phyloP scores from a whole-genome alignment of 2,113 vertebrate species.

The Cyanoderma ruficeps region DNA sequence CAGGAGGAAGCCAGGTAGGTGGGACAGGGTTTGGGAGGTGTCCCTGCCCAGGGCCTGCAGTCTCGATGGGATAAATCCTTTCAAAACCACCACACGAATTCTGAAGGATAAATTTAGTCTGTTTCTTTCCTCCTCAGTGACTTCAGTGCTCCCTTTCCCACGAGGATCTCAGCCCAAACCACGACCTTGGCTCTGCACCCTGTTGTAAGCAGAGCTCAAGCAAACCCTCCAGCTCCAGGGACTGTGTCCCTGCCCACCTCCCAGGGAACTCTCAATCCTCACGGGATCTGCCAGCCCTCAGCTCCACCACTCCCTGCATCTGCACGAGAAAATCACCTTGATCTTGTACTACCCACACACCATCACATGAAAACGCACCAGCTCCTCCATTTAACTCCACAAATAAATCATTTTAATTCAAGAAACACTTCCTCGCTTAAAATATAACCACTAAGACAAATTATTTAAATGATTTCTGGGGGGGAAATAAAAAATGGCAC shows the following conservation, averaged over 20 bases:
- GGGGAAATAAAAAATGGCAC: neutral
- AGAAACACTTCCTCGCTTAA: neutral
- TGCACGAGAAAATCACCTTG: neutral
- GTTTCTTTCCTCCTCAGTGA: neutral
- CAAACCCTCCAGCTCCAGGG: neutral
- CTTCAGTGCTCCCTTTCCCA: neutral
- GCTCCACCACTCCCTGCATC: neutral
- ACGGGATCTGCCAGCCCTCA: neutral
- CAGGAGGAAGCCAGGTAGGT: neutral
- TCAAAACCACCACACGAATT: neutral
- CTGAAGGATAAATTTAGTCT: neutral
- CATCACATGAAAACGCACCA: rapidly evolving
- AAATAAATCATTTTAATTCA: neutral
- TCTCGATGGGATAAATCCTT: neutral
- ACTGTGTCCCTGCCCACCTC: neutral
- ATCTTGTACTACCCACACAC: rapidly evolving
- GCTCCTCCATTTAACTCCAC: neutral
- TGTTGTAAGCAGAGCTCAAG: neutral
- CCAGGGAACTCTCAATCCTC: neutral
- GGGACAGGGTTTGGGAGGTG: neutral
- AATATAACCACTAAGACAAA: neutral
- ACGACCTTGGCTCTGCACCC: neutral
- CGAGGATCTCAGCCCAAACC: neutral
- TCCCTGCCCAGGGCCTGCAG: neutral
- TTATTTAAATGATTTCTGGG: neutral